Percentiles rank a stretch among this genome's conserved stretches.
phyloP scores from a whole-genome alignment of 2,797 vertebrate species.

The Tragelaphus eurycerus region DNA sequence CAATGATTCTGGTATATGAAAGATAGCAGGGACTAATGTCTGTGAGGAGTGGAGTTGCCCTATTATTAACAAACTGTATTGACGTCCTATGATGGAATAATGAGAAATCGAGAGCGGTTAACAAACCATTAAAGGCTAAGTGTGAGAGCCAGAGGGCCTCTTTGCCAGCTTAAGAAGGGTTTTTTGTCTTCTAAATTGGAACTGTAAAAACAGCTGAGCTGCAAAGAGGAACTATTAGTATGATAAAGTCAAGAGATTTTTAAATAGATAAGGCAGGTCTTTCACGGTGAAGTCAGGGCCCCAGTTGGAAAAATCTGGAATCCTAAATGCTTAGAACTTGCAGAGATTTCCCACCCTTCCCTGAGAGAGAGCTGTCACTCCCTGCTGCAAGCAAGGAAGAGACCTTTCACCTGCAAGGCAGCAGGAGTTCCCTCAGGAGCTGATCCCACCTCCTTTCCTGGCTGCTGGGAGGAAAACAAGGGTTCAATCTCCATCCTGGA shows the following conservation, averaged over 20 bases:
- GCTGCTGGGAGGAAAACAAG: background rate
- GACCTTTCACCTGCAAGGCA: background rate
- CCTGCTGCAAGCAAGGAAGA: background rate
- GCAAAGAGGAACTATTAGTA: background rate
- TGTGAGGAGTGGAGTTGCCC: background rate
- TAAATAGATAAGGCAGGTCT: background rate
- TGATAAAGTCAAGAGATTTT: background rate
- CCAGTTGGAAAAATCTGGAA: background rate
- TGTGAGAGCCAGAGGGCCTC: background rate
- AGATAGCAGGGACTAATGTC: background rate
- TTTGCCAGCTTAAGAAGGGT: background rate
- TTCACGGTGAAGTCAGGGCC: background rate
- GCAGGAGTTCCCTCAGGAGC: background rate
- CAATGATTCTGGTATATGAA: background rate
- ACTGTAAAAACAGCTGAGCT: background rate
- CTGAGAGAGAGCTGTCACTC: background rate
- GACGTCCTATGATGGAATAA: background rate
- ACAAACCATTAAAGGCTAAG: background rate
- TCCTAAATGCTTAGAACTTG: background rate
- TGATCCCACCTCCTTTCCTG: background rate
- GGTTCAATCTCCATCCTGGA: background rate
- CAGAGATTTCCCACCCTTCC: background rate
- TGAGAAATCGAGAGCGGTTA: background rate
- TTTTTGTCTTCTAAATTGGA: background rate
- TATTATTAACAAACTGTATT: background rate